Conservation (phyloP, 2,888 invertebrate species). For the Yponomeuta plumbellus region DNA sequence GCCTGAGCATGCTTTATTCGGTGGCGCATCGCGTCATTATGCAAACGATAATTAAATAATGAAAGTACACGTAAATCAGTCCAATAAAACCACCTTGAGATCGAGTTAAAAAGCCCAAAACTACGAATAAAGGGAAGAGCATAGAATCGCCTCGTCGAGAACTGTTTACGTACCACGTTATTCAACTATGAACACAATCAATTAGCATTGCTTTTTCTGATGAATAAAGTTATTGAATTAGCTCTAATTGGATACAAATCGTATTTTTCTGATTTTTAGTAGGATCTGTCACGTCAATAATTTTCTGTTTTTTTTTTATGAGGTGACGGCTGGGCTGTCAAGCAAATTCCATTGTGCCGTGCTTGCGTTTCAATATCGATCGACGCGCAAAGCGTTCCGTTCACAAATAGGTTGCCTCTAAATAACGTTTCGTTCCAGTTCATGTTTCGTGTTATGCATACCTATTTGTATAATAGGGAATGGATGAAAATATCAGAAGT, state of each 20-base stretch:
- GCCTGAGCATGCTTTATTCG: slow-evolving; percentile 21
- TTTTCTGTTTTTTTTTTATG: slow-evolving; percentile 2
- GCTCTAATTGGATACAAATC: not conserved
- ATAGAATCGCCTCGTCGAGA: slow-evolving; percentile 32
- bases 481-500: too few species aligned
- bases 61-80: slow-evolving; percentile 13
- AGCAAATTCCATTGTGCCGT: not conserved
- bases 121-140: slow-evolving; percentile 35
- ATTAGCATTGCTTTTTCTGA: slow-evolving; percentile 5
- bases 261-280: slow-evolving; percentile 17
- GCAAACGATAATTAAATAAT: slow-evolving; percentile 57
- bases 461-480: too few species aligned
- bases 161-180: slow-evolving; percentile 43
- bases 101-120: slow-evolving; percentile 44
- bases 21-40: slow-evolving; percentile 29
- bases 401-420: not conserved
- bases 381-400: not conserved
- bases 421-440: not conserved
- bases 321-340: not conserved
- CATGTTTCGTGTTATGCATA: too few species aligned
- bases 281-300: slow-evolving; percentile 25
- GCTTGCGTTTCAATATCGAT: slow-evolving; percentile 5
- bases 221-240: not conserved
- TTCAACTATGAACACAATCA: slow-evolving; percentile 21
- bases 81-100: slow-evolving; percentile 58